Conservation (phyloP, 1,140 invertebrate genomes). For the Nebria ingens region DNA sequence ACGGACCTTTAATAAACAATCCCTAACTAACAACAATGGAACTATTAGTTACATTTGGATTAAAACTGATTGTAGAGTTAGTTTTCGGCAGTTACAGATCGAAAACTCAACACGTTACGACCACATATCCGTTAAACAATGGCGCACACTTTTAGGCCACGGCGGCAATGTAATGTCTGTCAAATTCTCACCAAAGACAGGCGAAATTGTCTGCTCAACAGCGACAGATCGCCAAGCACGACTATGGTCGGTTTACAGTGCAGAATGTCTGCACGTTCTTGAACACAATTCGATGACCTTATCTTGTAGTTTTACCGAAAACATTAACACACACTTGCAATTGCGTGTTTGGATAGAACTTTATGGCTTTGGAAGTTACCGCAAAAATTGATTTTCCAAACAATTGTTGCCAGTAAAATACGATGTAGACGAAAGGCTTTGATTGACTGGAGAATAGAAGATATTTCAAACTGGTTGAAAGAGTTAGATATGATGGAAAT, state of each 20-base stretch:
- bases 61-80: no score
- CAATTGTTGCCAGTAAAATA: slow-evolving; percentile 27
- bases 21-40: neutral
- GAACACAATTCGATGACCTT: slow-evolving; percentile 48
- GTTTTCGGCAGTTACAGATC: neutral
- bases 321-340: slow-evolving; percentile 40
- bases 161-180: slow-evolving; percentile 49
- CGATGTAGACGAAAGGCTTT: slow-evolving; percentile 26
- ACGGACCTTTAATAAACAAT: no score
- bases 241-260: slow-evolving; percentile 39
- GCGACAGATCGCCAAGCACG: slow-evolving; percentile 34
- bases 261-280: slow-evolving; percentile 44
- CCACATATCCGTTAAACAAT: slow-evolving; percentile 25
- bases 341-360: slow-evolving; percentile 44
- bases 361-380: slow-evolving; percentile 46
- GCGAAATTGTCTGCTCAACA: slow-evolving; percentile 34
- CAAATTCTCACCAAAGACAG: slow-evolving; percentile 35
- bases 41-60: neutral
- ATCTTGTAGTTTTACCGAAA: slow-evolving; percentile 41
- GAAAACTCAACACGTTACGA: slow-evolving; percentile 14
- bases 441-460: slow-evolving; percentile 46
- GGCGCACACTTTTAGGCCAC: slow-evolving; percentile 37
- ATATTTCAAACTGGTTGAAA: slow-evolving; percentile 52
- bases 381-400: slow-evolving; percentile 37
- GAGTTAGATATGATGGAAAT: slow-evolving; percentile 44